Evolutionary conservation across 1,140 invertebrate species (phyloP).

Genomic region (Neuroterus valhalla): DNA sequence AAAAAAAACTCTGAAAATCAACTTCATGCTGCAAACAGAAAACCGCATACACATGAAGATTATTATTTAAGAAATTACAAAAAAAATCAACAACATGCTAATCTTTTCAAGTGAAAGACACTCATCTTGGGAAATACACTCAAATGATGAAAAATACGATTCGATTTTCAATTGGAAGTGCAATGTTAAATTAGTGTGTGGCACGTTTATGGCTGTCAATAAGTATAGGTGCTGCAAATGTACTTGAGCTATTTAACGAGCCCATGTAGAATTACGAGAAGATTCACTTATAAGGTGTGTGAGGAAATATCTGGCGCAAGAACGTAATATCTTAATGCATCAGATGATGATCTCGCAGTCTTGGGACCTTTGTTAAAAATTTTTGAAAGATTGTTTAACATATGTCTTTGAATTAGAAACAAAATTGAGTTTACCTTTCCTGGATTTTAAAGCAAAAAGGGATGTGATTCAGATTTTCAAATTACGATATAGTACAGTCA

Average conservation of each 20-base stretch:
- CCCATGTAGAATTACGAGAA: slow-evolving; percentile 20
- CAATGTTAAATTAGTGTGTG: background rate
- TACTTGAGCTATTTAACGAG: slow-evolving; percentile 21
- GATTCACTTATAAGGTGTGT: slow-evolving; percentile 26
- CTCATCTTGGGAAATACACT: background rate
- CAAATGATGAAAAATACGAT: background rate
- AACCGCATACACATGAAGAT: too few species aligned
- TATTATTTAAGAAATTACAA: too few species aligned
- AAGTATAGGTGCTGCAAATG: slow-evolving; percentile 7
- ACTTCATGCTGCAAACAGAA: too few species aligned
- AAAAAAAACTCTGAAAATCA: too few species aligned
- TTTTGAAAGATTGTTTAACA: too few species aligned
- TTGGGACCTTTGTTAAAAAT: background rate
- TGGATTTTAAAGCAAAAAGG: too few species aligned
- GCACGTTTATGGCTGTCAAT: background rate
- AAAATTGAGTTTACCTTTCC: too few species aligned
- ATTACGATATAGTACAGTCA: too few species aligned
- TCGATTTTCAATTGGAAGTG: background rate
- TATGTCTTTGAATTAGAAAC: too few species aligned
- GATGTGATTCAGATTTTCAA: too few species aligned
- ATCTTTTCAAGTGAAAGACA: background rate
- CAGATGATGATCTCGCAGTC: background rate
- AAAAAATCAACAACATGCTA: too few species aligned
- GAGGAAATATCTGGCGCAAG: slow-evolving; percentile 28
- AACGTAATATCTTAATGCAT: slow-evolving; percentile 10